Conservation (phyloP, 2,797 vertebrate genomes). For the Peromyscus melanophrys region DNA sequence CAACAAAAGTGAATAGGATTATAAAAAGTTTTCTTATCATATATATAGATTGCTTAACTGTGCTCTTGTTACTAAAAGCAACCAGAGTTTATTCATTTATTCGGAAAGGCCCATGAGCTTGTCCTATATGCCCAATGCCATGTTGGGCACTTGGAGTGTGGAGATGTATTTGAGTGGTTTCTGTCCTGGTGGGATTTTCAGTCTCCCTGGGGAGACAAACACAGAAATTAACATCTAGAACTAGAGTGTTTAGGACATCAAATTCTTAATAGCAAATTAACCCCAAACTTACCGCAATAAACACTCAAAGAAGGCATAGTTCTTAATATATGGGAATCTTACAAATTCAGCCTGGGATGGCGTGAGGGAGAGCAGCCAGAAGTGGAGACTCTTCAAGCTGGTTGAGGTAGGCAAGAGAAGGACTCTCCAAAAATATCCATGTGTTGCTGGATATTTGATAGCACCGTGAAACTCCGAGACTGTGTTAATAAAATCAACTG, state of each 20-base stretch:
- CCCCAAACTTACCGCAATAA: not conserved
- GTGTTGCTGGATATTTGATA: not conserved
- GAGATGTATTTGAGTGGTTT: not conserved
- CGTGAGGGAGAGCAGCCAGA: not conserved
- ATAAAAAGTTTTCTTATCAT: not conserved
- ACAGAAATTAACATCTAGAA: not conserved
- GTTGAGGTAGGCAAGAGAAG: not conserved
- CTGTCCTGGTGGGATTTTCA: not conserved
- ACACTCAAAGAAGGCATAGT: not conserved
- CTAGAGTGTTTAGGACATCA: not conserved
- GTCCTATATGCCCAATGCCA: not conserved
- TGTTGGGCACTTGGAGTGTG: not conserved
- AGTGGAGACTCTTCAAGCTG: not conserved
- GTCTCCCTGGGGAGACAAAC: not conserved
- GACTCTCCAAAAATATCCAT: no score
- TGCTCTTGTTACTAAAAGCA: constrained; percentile 16
- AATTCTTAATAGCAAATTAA: not conserved
- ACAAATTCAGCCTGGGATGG: not conserved
- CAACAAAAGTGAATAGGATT: not conserved
- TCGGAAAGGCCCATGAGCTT: not conserved
- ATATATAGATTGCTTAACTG: not conserved
- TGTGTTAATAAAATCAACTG: not conserved
- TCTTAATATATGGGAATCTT: not conserved
- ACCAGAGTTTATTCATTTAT: not conserved
- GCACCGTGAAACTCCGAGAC: not conserved